Base-by-base conservation (phyloP, 2,113 vertebrate species). In the Zootoca vivipara region DNA sequence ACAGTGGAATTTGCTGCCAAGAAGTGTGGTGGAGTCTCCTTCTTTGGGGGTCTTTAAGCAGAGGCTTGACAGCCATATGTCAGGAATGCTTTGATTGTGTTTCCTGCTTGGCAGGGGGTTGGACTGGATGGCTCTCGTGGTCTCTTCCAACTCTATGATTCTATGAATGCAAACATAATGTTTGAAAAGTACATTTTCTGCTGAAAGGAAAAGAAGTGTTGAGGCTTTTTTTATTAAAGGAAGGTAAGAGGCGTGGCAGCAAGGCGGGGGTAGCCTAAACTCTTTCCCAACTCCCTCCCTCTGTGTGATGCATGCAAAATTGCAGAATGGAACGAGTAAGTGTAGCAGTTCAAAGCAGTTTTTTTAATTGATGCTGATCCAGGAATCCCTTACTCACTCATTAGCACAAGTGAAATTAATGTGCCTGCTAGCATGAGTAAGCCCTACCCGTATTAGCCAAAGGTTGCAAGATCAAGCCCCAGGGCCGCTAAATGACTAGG, bases 371-470 rank as follows among this genome's bases (percentile, higher is more conserved):
- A 28, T 46, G 10, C 86, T 56, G 24, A 40, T 16, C 9, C 85
- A 0, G 0, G 20, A 8, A 35, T 28, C 30, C 46, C 84, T 86
- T 90, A 0, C 62, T 1, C 2, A 28, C 4, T 80, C 33, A 0
- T 84, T 33, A 81, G 7, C 42, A 28, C 2, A 0, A 4, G 70
- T 5, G 42, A 13, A 62, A 15, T 15, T 62, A 38, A 1, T 1
- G 73, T 10, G 7, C 4, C 40, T 77, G 64, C 84, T 82, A 42
- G 84, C 40, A 73, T 86, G 89, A 86, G 62, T 86, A 85, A 90
- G 40, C 56, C 40, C 35, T 58, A 70, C n/a, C 15, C 69, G 79
- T 58, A 6, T 72, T 75, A 8, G 80, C 0, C 40, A 88, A 78
- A 40, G 28, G 35, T 4, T 87, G 30, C 72, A 84, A 89, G 82